Percentiles rank a stretch among this genome's conserved stretches.
These are phyloP conservation scores for Picus viridis DNA, from an alignment of 2,797 vertebrate genomes.

Conservation along the genomic window DNA sequence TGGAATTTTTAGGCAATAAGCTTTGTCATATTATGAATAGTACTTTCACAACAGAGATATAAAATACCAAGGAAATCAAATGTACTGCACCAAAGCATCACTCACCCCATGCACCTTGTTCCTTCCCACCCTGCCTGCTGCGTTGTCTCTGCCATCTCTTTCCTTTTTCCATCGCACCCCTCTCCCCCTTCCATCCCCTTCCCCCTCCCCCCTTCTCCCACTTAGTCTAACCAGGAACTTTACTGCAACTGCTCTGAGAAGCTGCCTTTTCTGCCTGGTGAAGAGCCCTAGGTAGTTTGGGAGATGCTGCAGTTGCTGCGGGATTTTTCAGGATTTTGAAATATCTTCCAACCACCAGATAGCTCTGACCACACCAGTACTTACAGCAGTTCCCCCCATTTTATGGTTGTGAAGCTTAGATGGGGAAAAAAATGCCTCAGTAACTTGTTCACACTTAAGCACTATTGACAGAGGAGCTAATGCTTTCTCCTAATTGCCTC, in stretches of 20 bases:
- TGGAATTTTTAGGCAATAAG: not conserved
- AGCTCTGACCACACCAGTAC: not conserved
- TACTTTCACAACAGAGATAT: not conserved
- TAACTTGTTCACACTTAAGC: not conserved
- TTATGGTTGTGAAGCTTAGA: not conserved
- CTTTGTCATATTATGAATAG: not conserved
- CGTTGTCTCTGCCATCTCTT: not conserved
- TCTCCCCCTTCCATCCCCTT: too few species aligned
- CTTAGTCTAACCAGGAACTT: not conserved
- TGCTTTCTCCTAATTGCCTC: not conserved
- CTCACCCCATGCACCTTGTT: not conserved
- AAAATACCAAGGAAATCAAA: conserved; percentile 14
- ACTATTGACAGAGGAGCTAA: not conserved
- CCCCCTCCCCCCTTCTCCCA: not conserved
- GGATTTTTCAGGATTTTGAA: not conserved
- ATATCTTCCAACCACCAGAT: not conserved
- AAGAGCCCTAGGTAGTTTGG: not conserved
- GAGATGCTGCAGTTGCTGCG: not conserved
- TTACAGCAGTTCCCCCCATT: not conserved
- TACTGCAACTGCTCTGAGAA: not conserved
- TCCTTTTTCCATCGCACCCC: not conserved
- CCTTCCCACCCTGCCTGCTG: not conserved
- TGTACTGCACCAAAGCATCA: not conserved
- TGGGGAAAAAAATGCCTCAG: not conserved
- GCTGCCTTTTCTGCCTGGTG: not conserved